Evolutionary conservation across 92 coral and sea anemone genomes (phyloP), one percentile per base, ranked within the genome.

Genomic region (Palythoa caribaeorum): DNA sequence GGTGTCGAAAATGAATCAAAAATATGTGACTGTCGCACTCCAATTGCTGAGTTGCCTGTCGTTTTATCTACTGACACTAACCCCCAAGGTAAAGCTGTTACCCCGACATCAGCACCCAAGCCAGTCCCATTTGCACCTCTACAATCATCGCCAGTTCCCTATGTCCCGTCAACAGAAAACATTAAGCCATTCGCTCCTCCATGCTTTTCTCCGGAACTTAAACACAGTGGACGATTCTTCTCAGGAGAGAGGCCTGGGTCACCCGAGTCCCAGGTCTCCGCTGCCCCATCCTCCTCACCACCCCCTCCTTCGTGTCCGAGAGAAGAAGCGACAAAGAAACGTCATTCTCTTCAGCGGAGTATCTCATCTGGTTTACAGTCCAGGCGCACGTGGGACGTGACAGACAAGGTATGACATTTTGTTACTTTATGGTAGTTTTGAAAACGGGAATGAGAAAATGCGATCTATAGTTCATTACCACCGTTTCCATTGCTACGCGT

Each of bases 381-480:
- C 20, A 87, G 98, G 60, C 91, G 98, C 38, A 94, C 92, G 70
- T 95, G 98, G 98, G 98, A 92, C 86, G 96, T 95, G 54, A 93
- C 98, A 17, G 96, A 95, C 62, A 95, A 95, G 96, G 98, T 92
- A 79, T 38, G 38, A 54, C 20, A 77, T 52, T 5, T 13, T 9
- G 28, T 35, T 77, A 3, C 12, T 11, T 55, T 10, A 37, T 54
- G 21, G 54, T 10, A 1, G 13, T 38, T 73, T 73, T 0, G 77
- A 72, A 9, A 39, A 13, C 6, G 50, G 2, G 38, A 68, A 21
- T 72, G 3, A 13, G 7, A 1, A 68, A 28, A 28, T 5, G n/a
- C 20, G 7, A 20, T 68, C 19, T 16, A 20, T 13, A 16, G 3
- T 28, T 28, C 28, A 28, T 28, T 28, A 28, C 28, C 28, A 28